Evolutionary conservation across 2,113 vertebrate genomes (phyloP).

Genomic region (Epinephelus moara): DNA sequence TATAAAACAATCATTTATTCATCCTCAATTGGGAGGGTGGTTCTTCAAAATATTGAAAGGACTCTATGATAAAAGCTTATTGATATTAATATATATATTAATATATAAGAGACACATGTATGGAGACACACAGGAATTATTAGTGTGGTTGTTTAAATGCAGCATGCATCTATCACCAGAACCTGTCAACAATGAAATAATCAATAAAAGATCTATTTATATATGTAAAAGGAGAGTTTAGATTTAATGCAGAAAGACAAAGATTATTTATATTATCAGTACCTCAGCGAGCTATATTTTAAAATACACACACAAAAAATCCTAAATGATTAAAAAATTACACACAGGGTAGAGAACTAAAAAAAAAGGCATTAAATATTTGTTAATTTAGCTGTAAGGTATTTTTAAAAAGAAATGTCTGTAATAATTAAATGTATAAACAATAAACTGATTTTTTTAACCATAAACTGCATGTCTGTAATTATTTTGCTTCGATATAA

Average conservation of each 20-base stretch:
- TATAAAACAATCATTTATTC: not conserved
- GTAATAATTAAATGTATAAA: not conserved
- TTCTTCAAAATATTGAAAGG: not conserved
- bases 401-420: not conserved
- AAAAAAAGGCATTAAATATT: not conserved
- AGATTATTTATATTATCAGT: too few species aligned
- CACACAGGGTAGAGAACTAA: not conserved
- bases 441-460: not conserved
- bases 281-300: not conserved
- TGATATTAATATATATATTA: not conserved
- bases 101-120: not conserved
- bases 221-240: not conserved
- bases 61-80: not conserved
- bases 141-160: not conserved
- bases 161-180: not conserved
- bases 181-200: not conserved
- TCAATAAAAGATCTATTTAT: not conserved
- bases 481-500: constrained; percentile 35
- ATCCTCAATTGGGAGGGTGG: not conserved
- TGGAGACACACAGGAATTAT: not conserved
- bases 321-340: not conserved
- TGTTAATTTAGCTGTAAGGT: not conserved
- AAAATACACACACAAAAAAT: not conserved
- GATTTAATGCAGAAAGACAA: not conserved
- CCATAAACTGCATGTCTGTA: not conserved